A percentile compares a stretch with the other conserved stretches of the same genome.
Conservation (phyloP, 2,797 vertebrate genomes). For the Enteromius treurensis region DNA sequence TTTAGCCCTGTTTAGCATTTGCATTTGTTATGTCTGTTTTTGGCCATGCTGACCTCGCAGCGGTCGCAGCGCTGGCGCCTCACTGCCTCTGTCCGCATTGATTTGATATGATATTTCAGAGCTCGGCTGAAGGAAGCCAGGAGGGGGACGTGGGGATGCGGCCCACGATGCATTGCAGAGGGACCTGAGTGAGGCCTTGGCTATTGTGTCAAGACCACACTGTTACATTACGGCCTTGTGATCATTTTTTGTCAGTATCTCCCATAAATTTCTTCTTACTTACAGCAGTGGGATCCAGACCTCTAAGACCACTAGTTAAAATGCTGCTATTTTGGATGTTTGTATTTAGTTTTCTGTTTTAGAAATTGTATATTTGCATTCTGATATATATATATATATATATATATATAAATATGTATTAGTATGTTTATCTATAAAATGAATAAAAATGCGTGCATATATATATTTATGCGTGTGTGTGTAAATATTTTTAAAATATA, state of each 20-base stretch:
- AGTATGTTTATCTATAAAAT: no score
- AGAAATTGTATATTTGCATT: background rate
- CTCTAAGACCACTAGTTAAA: background rate
- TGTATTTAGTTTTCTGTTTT: background rate
- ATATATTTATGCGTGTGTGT: no score
- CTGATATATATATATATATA: no score
- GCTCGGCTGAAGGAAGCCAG: slow-evolving; percentile 48
- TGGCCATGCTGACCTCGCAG: slow-evolving; percentile 58
- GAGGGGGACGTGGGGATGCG: slow-evolving; percentile 35
- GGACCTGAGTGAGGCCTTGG: slow-evolving; percentile 34
- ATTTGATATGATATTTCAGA: slow-evolving; percentile 67
- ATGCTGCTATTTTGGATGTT: background rate
- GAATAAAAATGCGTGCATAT: no score
- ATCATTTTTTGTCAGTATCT: background rate
- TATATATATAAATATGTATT: no score
- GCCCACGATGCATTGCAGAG: slow-evolving; percentile 47
- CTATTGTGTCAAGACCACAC: slow-evolving; percentile 45
- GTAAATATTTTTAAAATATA: no score
- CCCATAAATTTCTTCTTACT: background rate
- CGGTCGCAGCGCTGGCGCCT: slow-evolving; percentile 59
- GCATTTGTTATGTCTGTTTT: slow-evolving; percentile 63
- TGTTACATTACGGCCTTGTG: slow-evolving; percentile 1
- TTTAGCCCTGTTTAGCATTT: slow-evolving; percentile 64
- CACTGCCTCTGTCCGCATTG: slow-evolving; percentile 60
- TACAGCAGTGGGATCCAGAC: background rate